Evolutionary conservation across 2,113 vertebrate species (phyloP).

Genomic region (Semicossyphus pulcher): DNA sequence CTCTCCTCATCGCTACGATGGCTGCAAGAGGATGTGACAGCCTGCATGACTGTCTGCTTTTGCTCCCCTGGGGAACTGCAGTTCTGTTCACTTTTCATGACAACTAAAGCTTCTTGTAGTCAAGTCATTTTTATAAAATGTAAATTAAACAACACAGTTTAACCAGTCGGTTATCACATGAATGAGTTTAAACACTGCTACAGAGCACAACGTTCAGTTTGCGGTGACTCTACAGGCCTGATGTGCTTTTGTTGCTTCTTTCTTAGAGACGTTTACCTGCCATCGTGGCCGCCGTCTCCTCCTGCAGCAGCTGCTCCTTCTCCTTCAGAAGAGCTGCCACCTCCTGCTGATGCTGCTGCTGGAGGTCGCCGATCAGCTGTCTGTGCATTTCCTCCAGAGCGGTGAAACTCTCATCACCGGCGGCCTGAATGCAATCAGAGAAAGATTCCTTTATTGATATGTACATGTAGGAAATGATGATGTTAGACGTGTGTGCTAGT

Average conservation of each 20-base stretch:
- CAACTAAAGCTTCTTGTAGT: neutral
- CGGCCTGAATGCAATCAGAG: slow-evolving; percentile 78
- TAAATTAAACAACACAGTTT: too few species aligned
- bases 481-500: too few species aligned
- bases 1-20: slow-evolving; percentile 94
- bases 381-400: slow-evolving; percentile 93
- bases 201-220: neutral
- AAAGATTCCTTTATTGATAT: neutral
- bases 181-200: too few species aligned
- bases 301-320: slow-evolving; percentile 91
- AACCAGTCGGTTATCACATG: too few species aligned
- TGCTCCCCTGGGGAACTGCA: neutral
- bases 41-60: neutral
- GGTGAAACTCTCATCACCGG: slow-evolving; percentile 88
- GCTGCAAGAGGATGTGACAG: slow-evolving; percentile 74
- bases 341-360: slow-evolving; percentile 92
- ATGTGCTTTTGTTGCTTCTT: neutral
- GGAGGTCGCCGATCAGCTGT: slow-evolving; percentile 90
- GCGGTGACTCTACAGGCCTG: neutral
- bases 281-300: slow-evolving; percentile 93
- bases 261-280: slow-evolving; percentile 81
- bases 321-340: slow-evolving; percentile 90
- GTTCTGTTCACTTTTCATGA: neutral
- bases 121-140: too few species aligned
- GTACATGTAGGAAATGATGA: too few species aligned